These are phyloP conservation scores for Semaprochilodus insignis DNA, from an alignment of 2,797 vertebrate genomes.

Conservation along the genomic window DNA sequence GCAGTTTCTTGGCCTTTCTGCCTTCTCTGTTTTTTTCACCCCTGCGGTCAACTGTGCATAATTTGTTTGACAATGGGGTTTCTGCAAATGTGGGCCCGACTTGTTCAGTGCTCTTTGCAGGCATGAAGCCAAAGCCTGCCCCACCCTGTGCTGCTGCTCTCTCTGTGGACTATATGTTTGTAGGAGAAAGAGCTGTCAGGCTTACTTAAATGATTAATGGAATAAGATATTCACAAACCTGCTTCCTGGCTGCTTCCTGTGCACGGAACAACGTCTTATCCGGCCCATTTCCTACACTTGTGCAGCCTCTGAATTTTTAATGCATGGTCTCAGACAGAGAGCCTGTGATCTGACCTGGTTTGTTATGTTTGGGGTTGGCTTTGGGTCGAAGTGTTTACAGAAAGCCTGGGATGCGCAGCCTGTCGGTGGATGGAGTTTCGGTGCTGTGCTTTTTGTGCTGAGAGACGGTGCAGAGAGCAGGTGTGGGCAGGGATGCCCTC, in stretches of 20 bases:
- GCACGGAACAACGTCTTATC: constrained; percentile 25
- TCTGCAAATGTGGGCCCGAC: constrained; percentile 27
- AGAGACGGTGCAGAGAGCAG: background rate
- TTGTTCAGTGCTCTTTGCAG: constrained; percentile 17
- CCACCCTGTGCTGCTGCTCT: background rate
- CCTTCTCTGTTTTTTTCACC: constrained; percentile 10
- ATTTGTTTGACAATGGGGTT: constrained; percentile 50
- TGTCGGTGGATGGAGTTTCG: background rate
- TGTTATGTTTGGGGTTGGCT: constrained; percentile 29
- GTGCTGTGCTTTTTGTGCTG: background rate
- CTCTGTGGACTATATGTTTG: background rate
- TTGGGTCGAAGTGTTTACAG: constrained; percentile 24
- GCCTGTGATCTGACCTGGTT: constrained; percentile 29
- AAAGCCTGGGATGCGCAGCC: background rate
- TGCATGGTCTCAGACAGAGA: constrained; percentile 7
- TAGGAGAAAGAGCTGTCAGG: background rate
- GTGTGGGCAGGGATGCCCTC: background rate
- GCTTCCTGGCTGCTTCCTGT: constrained; percentile 32
- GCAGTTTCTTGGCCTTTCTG: background rate
- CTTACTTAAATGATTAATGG: constrained; percentile 31
- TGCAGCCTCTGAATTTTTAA: constrained; percentile 40
- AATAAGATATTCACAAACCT: constrained; percentile 23
- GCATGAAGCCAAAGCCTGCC: background rate
- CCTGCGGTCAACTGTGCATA: constrained; percentile 33
- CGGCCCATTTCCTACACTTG: constrained; percentile 43